Conservation (phyloP, 2,113 vertebrate species). For the Gallinago undulata region DNA sequence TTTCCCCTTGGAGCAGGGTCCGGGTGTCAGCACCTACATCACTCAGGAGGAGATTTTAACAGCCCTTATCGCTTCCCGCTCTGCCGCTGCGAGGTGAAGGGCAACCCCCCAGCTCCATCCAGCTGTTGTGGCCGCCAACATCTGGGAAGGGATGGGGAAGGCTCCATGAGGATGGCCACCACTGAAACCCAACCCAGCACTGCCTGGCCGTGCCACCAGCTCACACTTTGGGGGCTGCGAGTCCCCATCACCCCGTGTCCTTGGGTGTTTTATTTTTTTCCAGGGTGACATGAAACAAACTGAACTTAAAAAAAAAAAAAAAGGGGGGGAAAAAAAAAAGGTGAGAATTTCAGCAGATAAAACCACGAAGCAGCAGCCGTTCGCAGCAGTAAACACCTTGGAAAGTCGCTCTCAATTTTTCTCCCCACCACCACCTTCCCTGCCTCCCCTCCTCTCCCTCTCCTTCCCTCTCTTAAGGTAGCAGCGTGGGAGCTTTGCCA, state of each 20-base stretch:
- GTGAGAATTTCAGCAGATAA: conserved; percentile 59
- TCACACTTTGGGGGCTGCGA: not conserved
- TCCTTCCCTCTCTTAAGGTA: conserved; percentile 74
- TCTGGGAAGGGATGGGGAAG: not conserved
- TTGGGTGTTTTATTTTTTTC: accelerated
- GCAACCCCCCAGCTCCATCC: not conserved
- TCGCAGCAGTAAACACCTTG: conserved; percentile 74
- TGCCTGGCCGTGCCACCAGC: not conserved
- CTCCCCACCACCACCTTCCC: conserved; percentile 63
- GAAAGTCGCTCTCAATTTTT: conserved; percentile 48
- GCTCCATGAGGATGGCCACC: accelerated
- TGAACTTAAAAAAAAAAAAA: not conserved
- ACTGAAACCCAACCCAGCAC: accelerated
- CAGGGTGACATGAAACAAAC: not conserved
- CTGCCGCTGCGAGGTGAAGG: not conserved
- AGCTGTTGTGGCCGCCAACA: not conserved
- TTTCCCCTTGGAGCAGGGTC: not conserved
- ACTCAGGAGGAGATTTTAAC: not conserved
- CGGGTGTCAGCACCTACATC: not conserved
- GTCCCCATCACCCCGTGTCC: accelerated
- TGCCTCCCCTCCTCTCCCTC: conserved; percentile 46
- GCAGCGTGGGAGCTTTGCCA: conserved; percentile 76
- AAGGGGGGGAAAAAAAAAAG: not conserved
- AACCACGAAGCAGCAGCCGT: conserved; percentile 44
- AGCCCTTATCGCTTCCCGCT: not conserved